These are phyloP conservation scores for Lates calcarifer DNA, from an alignment of 2,113 vertebrate species.

Conservation along the genomic window DNA sequence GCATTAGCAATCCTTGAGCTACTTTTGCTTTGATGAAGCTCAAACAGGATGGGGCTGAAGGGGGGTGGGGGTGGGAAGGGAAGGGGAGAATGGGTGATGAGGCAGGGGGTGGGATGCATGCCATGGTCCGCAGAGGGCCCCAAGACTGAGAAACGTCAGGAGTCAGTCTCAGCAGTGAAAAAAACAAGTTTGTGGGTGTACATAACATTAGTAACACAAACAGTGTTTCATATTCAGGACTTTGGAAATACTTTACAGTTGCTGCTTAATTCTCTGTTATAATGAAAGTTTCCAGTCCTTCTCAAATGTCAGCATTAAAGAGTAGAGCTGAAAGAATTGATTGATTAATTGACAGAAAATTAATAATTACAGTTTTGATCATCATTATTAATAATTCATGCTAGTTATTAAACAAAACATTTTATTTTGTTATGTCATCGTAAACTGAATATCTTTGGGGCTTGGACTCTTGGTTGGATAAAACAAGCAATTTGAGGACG, in stretches of 20 bases:
- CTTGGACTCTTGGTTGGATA: too few species aligned
- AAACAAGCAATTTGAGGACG: background rate
- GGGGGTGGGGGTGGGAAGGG: background rate
- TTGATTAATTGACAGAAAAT: background rate
- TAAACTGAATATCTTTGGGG: too few species aligned
- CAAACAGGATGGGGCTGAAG: slow-evolving; percentile 82
- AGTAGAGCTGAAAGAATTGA: background rate
- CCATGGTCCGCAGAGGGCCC: slow-evolving; percentile 88
- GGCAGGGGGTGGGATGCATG: slow-evolving; percentile 74
- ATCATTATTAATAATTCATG: too few species aligned
- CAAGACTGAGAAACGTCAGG: slow-evolving; percentile 89
- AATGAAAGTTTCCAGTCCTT: too few species aligned
- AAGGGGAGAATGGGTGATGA: slow-evolving; percentile 58
- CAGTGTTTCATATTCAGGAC: too few species aligned
- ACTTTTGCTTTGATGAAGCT: slow-evolving; percentile 96
- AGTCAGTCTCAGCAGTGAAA: slow-evolving; percentile 86
- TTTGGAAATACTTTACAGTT: background rate
- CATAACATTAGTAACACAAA: slow-evolving; percentile 82
- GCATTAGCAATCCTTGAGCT: slow-evolving; percentile 96
- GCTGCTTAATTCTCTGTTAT: slow-evolving; percentile 1
- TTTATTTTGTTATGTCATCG: too few species aligned
- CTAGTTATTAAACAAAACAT: too few species aligned
- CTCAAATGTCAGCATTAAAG: background rate
- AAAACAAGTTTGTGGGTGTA: slow-evolving; percentile 80
- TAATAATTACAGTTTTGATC: too few species aligned